A percentile compares a stretch with the other conserved stretches of the same genome.
Conservation (phyloP, 1,140 invertebrate genomes). For the Tetranychus cinnabarinus region DNA sequence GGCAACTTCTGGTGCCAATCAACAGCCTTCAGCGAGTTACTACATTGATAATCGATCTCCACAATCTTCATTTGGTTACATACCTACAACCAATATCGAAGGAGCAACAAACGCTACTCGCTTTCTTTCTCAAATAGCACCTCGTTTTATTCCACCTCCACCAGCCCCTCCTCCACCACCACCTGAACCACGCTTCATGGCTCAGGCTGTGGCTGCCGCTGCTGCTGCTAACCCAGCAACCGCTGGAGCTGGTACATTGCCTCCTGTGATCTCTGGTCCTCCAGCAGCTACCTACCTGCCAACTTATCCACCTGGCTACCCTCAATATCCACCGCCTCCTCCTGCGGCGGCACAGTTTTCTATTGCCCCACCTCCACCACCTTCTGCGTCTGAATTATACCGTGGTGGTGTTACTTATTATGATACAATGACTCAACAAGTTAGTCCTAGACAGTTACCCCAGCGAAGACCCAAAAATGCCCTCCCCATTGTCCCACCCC, state of each 20-base stretch:
- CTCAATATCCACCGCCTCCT: slow-evolving; percentile 7
- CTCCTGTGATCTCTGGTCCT: neutral
- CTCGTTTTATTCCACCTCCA: neutral
- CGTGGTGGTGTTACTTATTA: slow-evolving; percentile 34
- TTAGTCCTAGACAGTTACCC: slow-evolving; percentile 13
- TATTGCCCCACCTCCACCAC: slow-evolving; percentile 12
- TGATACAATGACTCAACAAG: slow-evolving; percentile 23
- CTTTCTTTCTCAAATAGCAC: neutral
- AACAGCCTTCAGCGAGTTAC: neutral
- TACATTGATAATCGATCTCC: neutral
- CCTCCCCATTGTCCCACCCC: slow-evolving; percentile 33
- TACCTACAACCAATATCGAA: neutral
- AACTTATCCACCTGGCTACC: slow-evolving; percentile 8
- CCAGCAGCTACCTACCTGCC: neutral
- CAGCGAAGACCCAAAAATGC: slow-evolving; percentile 29
- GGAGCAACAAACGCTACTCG: neutral
- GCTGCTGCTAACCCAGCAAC: neutral
- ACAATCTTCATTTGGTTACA: neutral
- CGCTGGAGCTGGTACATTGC: neutral
- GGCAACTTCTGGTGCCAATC: neutral
- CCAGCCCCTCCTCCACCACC: neutral
- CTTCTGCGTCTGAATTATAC: slow-evolving; percentile 25
- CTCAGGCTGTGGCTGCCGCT: neutral
- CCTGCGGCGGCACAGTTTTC: neutral
- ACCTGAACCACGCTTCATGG: neutral